Conservation (phyloP, 1,140 invertebrate species). For the Luehdorfia chinensis region DNA sequence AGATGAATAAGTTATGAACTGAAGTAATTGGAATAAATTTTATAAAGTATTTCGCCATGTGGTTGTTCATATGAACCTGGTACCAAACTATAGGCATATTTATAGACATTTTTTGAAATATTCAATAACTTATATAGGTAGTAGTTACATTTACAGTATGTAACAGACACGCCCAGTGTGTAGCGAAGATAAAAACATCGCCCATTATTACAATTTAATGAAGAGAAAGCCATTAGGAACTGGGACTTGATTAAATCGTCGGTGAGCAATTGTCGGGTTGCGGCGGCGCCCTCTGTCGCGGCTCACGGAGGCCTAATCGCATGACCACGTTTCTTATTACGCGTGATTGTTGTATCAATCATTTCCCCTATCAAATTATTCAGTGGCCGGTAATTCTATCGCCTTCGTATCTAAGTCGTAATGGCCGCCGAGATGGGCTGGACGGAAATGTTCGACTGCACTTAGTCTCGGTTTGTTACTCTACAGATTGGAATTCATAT, state of each 20-base stretch:
- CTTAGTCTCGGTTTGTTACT: slow-evolving; percentile 71
- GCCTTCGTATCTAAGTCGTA: slow-evolving; percentile 41
- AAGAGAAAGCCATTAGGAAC: slow-evolving; percentile 69
- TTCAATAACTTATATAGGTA: no score
- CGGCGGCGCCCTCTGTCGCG: slow-evolving; percentile 49
- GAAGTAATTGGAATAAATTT: no score
- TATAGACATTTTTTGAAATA: no score
- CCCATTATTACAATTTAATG: slow-evolving; percentile 73
- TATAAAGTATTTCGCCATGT: no score
- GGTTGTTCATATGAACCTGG: no score
- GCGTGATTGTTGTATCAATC: slow-evolving; percentile 74
- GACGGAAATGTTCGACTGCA: slow-evolving; percentile 60
- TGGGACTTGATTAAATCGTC: slow-evolving; percentile 71
- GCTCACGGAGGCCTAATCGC: slow-evolving; percentile 56
- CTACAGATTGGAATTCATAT: slow-evolving; percentile 62
- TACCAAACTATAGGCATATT: no score
- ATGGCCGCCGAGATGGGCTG: slow-evolving; percentile 42
- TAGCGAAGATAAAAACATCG: slow-evolving; percentile 54
- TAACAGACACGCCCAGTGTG: slow-evolving; percentile 33
- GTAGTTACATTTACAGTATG: no score
- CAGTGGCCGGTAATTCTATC: slow-evolving; percentile 70
- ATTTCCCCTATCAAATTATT: slow-evolving; percentile 75
- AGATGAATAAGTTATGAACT: no score
- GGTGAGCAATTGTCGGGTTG: slow-evolving; percentile 55
- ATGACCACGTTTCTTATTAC: slow-evolving; percentile 69